These are phyloP conservation scores for Silurus lanzhouensis DNA, from an alignment of 2,797 vertebrate species.

Conservation along the genomic window DNA sequence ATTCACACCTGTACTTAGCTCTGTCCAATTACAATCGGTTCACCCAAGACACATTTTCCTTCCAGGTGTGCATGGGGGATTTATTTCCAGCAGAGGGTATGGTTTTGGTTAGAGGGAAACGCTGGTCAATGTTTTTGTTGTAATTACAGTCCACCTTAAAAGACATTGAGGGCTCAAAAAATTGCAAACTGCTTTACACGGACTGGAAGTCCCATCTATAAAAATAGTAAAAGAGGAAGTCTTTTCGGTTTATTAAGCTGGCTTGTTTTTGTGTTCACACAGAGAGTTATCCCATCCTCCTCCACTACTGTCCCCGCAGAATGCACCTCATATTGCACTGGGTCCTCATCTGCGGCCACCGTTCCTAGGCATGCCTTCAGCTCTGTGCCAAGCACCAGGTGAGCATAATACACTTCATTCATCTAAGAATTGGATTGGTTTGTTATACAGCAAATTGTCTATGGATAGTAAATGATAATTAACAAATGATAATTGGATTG, in stretches of 20 bases:
- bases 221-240: neutral
- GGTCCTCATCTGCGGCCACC: constrained; percentile 92
- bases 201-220: neutral
- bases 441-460: neutral
- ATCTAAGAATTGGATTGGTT: neutral
- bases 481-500: neutral
- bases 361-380: constrained; percentile 90
- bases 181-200: neutral
- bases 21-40: neutral
- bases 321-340: constrained; percentile 90
- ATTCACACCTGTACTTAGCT: neutral
- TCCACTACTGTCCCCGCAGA: constrained; percentile 89
- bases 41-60: neutral
- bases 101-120: neutral
- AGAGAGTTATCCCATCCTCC: constrained; percentile 88
- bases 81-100: neutral
- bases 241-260: neutral
- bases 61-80: neutral
- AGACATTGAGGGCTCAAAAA: neutral
- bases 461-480: neutral
- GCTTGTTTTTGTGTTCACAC: constrained; percentile 54
- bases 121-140: neutral
- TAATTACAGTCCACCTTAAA: neutral
- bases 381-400: constrained; percentile 94
- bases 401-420: constrained; percentile 61